phyloP scores from a whole-genome alignment of 2,797 vertebrate species.

The Manis pentadactyla region DNA sequence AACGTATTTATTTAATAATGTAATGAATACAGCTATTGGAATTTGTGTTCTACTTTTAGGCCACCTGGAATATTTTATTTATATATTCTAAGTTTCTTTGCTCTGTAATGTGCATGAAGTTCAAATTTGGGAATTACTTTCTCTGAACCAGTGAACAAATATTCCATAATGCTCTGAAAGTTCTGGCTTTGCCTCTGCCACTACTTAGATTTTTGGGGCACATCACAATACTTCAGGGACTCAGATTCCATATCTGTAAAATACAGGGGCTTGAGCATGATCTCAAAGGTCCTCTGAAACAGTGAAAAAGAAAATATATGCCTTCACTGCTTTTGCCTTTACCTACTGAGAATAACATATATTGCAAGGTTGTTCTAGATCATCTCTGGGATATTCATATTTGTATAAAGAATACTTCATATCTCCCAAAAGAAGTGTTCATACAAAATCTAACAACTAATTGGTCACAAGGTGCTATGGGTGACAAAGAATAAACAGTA shows the following conservation, averaged over 20 bases:
- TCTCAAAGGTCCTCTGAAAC: background rate
- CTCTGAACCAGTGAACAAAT: background rate
- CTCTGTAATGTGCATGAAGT: background rate
- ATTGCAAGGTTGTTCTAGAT: background rate
- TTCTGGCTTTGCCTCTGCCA: background rate
- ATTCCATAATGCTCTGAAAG: background rate
- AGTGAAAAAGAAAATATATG: too few relatives aligned
- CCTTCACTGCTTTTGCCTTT: background rate
- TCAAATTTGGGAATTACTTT: conserved; percentile 40
- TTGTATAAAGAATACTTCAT: background rate
- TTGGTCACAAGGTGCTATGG: background rate
- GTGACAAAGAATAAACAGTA: conserved; percentile 17
- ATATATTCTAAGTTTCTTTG: background rate
- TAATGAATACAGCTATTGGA: background rate
- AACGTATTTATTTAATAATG: background rate
- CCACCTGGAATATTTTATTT: background rate
- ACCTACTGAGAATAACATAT: background rate
- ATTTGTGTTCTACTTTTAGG: background rate
- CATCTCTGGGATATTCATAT: background rate
- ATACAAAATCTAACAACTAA: conserved; percentile 46
- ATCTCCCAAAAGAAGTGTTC: conserved; percentile 41
- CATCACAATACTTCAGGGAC: background rate
- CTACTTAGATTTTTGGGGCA: background rate
- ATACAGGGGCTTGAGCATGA: background rate
- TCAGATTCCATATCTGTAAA: background rate